These are phyloP conservation scores for Bombus haemorrhoidalis DNA, from an alignment of 1,140 invertebrate species.

Conservation along the genomic window DNA sequence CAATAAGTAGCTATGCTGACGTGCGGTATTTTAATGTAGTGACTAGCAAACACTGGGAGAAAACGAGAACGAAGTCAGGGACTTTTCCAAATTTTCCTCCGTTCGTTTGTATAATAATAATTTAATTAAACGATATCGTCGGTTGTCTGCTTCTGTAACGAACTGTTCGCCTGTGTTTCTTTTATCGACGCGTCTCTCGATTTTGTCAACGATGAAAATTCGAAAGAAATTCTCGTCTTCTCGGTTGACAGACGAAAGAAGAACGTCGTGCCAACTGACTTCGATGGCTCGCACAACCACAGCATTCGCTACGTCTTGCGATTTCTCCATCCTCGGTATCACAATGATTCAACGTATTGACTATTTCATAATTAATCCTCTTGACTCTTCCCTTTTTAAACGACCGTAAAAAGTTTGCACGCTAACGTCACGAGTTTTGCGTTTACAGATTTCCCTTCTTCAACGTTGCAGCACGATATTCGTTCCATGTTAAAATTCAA, in stretches of 20 bases:
- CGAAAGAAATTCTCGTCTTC: no score
- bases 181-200: background rate
- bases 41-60: conserved; percentile 27
- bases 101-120: background rate
- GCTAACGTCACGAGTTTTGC: background rate
- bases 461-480: background rate
- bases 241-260: background rate
- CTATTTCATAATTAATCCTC: conserved; percentile 56
- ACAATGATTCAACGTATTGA: conserved; percentile 69
- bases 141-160: background rate
- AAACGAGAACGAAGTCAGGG: conserved; percentile 31
- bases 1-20: conserved; percentile 10
- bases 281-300: conserved; percentile 54
- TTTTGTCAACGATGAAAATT: background rate
- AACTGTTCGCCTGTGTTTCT: no score
- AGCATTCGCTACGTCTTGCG: conserved; percentile 31
- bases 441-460: background rate
- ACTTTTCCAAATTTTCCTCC: background rate
- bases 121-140: conserved; percentile 30
- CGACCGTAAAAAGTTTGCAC: conserved; percentile 38
- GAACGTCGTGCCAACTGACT: conserved; percentile 20
- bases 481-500: background rate
- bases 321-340: conserved; percentile 56
- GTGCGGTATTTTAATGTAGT: conserved; percentile 18
- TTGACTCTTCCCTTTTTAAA: background rate